Evolutionary conservation across 2,888 invertebrate genomes (phyloP), one percentile per base, ranked within the genome.

Genomic region (Adelphocoris suturalis): DNA sequence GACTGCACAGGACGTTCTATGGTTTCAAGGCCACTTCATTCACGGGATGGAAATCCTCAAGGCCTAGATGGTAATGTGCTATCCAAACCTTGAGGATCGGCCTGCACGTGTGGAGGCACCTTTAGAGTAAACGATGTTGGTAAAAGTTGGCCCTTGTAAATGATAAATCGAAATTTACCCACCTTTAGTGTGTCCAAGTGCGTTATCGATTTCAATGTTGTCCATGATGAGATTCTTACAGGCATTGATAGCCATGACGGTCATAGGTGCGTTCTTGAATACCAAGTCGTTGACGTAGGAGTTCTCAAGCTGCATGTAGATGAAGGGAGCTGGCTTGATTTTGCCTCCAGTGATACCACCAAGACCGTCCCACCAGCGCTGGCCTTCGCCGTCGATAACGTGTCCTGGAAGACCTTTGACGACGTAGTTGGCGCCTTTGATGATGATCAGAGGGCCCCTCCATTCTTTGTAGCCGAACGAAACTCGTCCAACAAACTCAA

Each of bases 401-500:
- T 85, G 85, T 14, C 57, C 57, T 57, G 13, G 7, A 3, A 19
- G 19, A 0, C 85, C 85, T 57, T 61, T 85, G 27, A 85, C 46
- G 12, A 7, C 61, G 1, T 61, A 55, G 3, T 61, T 55, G 61
- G 27, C 13, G 3, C 85, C 85, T 9, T 27, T 57, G 11, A 85
- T 16, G 16, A 55, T 55, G 3, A 85, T 85, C 16, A 85, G 61
- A 14, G 85, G 85, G 12, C 85, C 85, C 11, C 19, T 12, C 85
- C 85, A 85, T 61, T 85, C 85, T 37, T 85, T 57, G 85, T 61
- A 85, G 1, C 85, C 85, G 61, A 85, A 85, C 9, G 37, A 61
- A 16, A 68, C 68, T 3, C 68, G 68, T 19, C 68, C 68, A 3
- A 23, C 61, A 11, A 52, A 52, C 11, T 52, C 52, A 11, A 52